Evolutionary conservation across 1,140 invertebrate genomes (phyloP).

Genomic region (Papilio xuthus): DNA sequence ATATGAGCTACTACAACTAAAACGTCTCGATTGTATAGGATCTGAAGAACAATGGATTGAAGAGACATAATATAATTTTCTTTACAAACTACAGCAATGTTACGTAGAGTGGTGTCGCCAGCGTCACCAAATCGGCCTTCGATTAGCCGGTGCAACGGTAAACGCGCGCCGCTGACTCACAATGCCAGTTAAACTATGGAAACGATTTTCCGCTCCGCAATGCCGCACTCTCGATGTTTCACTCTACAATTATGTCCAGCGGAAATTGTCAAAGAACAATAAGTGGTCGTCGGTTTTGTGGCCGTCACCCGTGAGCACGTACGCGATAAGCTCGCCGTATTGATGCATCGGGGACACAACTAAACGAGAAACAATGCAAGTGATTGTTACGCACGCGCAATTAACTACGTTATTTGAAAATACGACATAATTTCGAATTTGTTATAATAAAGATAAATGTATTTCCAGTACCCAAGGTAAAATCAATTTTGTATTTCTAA

Average conservation of each 20-base stretch:
- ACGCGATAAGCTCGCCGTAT: slow-evolving; percentile 21
- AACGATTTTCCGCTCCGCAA: slow-evolving; percentile 64
- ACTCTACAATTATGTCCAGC: slow-evolving; percentile 40
- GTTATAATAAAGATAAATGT: not conserved
- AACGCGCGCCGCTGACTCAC: slow-evolving; percentile 56
- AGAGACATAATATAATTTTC: not conserved
- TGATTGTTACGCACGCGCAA: slow-evolving; percentile 5
- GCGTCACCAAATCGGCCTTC: slow-evolving; percentile 46
- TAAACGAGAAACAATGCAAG: slow-evolving; percentile 20
- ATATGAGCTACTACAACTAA: not conserved
- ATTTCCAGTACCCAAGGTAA: not conserved
- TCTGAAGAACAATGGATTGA: not conserved
- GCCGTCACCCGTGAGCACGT: slow-evolving; percentile 34
- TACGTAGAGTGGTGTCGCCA: not conserved
- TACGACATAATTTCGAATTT: not conserved
- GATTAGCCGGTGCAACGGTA: slow-evolving; percentile 62
- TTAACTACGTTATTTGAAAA: slow-evolving; percentile 11
- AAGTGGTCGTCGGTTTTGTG: slow-evolving; percentile 14
- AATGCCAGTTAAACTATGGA: slow-evolving; percentile 57
- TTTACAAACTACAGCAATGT: not conserved
- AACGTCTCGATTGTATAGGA: not conserved
- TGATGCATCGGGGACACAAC: slow-evolving; percentile 19
- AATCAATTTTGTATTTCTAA: too few species aligned
- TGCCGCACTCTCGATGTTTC: slow-evolving; percentile 42
- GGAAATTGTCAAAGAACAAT: slow-evolving; percentile 37